These are phyloP conservation scores for Lordiphosa fenestrarum DNA, from an alignment of 2,888 invertebrate genomes.

Conservation along the genomic window DNA sequence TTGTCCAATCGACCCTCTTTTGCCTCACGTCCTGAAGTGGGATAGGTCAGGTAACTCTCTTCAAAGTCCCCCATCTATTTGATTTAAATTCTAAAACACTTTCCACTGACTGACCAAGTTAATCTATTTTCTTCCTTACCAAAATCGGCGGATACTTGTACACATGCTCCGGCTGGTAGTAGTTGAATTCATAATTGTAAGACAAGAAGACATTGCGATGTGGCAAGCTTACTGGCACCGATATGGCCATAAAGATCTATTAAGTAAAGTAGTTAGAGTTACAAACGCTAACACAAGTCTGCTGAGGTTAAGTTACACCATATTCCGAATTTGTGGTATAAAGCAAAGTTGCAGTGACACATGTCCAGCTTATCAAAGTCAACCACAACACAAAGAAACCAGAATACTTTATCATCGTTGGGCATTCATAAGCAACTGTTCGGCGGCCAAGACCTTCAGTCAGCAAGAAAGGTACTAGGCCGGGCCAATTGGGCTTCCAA, in stretches of 20 bases:
- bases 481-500: slow-evolving; percentile 2
- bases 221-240: slow-evolving; percentile 86
- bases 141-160: slow-evolving; percentile 70
- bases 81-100: background rate
- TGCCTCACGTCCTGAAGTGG: slow-evolving; percentile 25
- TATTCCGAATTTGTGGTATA: slow-evolving; percentile 65
- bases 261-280: slow-evolving; percentile 7
- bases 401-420: slow-evolving; percentile 1
- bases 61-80: slow-evolving; percentile 56
- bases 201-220: slow-evolving; percentile 87
- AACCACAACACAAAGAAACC: slow-evolving; percentile 5
- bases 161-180: slow-evolving; percentile 83
- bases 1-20: background rate
- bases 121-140: slow-evolving; percentile 29
- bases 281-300: background rate
- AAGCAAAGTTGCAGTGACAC: slow-evolving; percentile 25
- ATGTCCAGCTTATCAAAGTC: slow-evolving; percentile 12
- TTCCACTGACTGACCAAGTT: slow-evolving; percentile 2
- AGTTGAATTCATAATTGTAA: slow-evolving; percentile 88
- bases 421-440: background rate
- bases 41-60: slow-evolving; percentile 50
- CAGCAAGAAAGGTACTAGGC: slow-evolving; percentile 44
- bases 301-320: slow-evolving; percentile 46
- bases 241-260: slow-evolving; percentile 87
- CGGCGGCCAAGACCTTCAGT: background rate